phyloP scores from a whole-genome alignment of 2,113 vertebrate genomes.

The Regulus satrapa region DNA sequence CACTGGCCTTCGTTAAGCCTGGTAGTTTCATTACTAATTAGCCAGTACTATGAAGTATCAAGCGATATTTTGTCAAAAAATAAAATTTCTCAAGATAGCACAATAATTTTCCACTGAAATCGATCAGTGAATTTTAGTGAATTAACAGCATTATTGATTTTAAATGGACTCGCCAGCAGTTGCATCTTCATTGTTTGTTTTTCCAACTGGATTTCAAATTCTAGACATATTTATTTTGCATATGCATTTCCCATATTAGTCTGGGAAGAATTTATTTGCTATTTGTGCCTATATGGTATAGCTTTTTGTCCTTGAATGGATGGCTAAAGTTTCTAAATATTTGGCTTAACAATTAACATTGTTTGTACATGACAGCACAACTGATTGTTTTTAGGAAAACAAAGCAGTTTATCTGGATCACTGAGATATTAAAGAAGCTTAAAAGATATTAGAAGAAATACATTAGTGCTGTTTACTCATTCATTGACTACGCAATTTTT shows the following conservation, averaged over 20 bases:
- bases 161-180: neutral
- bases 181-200: neutral
- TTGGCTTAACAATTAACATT: neutral
- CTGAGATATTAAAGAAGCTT: slow-evolving; percentile 16
- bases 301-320: neutral
- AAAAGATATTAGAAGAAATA: slow-evolving; percentile 2
- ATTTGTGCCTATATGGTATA: neutral
- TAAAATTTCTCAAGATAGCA: neutral
- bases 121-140: neutral
- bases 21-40: neutral
- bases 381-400: slow-evolving; percentile 17
- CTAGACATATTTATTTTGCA: neutral
- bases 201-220: neutral
- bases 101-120: neutral
- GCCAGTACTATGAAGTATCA: neutral
- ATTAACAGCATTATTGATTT: neutral
- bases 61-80: neutral
- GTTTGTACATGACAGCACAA: slow-evolving; percentile 14
- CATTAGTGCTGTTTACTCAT: neutral
- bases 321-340: neutral
- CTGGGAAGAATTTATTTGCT: neutral
- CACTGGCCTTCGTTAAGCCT: neutral
- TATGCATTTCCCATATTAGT: neutral
- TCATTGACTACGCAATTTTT: neutral
- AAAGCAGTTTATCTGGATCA: neutral